These are phyloP conservation scores for Taurulus bubalis DNA, from an alignment of 2,113 vertebrate genomes.

Conservation along the genomic window DNA sequence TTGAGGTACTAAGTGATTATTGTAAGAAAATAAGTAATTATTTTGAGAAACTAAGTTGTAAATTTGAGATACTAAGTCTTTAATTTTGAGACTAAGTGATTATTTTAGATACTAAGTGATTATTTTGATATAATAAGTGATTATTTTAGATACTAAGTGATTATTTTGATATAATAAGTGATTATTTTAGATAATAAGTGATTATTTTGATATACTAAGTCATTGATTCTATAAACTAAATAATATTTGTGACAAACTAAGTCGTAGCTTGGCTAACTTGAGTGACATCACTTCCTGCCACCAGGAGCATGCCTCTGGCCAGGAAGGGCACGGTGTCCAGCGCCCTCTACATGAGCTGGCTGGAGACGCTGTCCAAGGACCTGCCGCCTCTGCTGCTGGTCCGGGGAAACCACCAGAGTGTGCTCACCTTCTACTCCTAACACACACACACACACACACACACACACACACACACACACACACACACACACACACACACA, in stretches of 20 bases:
- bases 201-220: background rate
- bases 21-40: background rate
- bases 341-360: slow-evolving; percentile 97
- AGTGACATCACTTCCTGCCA: no score
- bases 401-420: slow-evolving; percentile 98
- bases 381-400: slow-evolving; percentile 94
- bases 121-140: background rate
- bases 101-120: no score
- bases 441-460: slow-evolving; percentile 48
- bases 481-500: background rate
- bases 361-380: slow-evolving; percentile 93
- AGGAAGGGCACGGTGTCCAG: slow-evolving; percentile 95
- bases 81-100: background rate
- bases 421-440: slow-evolving; percentile 98
- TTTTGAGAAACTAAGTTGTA: background rate
- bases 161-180: no score
- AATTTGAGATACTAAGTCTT: background rate
- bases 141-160: no score
- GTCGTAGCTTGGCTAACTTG: no score
- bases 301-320: slow-evolving; percentile 95
- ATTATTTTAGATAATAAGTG: background rate
- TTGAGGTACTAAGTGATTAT: background rate
- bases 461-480: background rate
- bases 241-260: no score
- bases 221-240: no score